phyloP scores from a whole-genome alignment of 2,113 vertebrate genomes.

The Prinia subflava region DNA sequence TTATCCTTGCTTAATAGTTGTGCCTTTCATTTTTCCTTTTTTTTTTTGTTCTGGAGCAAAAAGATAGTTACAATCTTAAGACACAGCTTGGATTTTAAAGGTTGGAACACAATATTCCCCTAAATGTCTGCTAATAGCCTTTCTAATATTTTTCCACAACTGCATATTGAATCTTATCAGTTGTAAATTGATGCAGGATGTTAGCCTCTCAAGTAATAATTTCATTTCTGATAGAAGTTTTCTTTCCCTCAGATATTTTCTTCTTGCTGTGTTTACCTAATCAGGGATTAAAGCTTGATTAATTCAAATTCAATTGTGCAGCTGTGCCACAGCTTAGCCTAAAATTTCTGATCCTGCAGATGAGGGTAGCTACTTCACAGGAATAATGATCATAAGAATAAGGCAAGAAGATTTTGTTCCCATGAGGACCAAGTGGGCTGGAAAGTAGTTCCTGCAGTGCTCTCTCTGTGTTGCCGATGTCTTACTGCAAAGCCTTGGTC shows the following conservation, averaged over 20 bases:
- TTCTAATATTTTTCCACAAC: conserved; percentile 23
- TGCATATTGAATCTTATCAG: conserved; percentile 1
- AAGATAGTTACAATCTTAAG: conserved; percentile 66
- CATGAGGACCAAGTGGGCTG: neutral
- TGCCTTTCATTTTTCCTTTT: conserved; percentile 56
- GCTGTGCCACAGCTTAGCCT: neutral
- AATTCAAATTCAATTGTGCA: neutral
- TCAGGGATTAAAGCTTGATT: neutral
- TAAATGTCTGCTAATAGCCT: conserved; percentile 42
- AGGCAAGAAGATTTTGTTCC: neutral
- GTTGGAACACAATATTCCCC: conserved; percentile 65
- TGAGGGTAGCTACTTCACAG: neutral
- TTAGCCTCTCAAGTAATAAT: conserved; percentile 37
- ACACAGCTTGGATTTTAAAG: conserved; percentile 69
- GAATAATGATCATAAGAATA: neutral
- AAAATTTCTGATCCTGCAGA: neutral
- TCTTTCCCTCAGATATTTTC: neutral
- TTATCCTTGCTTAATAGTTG: conserved; percentile 75
- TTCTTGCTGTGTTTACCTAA: neutral
- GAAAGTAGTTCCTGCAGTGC: neutral
- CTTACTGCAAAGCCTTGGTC: conserved; percentile 41
- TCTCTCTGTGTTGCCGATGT: neutral
- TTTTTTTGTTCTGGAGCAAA: conserved; percentile 52
- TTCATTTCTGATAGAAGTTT: conserved; percentile 20
- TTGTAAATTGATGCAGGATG: conserved; percentile 22